Base-by-base conservation (phyloP, 2,888 invertebrate species). In the Troides oblongomaculatus region DNA sequence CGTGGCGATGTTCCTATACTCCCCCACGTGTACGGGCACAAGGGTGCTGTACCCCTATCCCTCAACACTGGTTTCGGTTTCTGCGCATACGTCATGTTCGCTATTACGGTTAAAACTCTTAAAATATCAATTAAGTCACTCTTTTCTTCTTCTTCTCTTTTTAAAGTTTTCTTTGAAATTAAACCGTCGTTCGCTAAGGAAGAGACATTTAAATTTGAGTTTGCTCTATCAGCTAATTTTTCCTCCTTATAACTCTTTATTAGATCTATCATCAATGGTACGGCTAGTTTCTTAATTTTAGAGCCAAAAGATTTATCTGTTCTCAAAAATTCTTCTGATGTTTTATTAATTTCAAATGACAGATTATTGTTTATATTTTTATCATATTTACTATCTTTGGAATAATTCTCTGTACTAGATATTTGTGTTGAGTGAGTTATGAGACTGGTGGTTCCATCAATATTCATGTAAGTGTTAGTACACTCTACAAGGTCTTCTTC, bases 1-100 rank as follows among this genome's bases (percentile, higher is more conserved):
- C 57, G 57, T 17, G 69, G 69, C 6, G 69, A 61, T 8, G 69
- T 61, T 46, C 61, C 69, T 17, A 56, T 61, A 61, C 61, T 67
- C 8, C 43, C 23, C 4, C n/a, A 4, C 6, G 53, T 66, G 23
- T 66, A 62, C 4, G 61, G 68, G 17, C 68, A 68, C n/a, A 43
- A 39, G 0, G 68, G 68, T 30, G 68, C 68, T 12, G 62, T 57
- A 8, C 57, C 57, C 12, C 53, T 30, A 17, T 12, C 62, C 56
- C 61, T 62, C 23, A 39, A 50, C 30, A 61, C 43, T n/a, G 39
- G 17, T 61, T 66, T 53, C 30, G 43, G 39, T 50, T 43, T 50
- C 30, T 23, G 14, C 14, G 43, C 68, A 0, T 53, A 18, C n/a
- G 43, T 64, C 10, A 62, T 58, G 21, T 65, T 69, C 30, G 57